Conservation (phyloP, 2,888 invertebrate species). For the Microchrysa polita region DNA sequence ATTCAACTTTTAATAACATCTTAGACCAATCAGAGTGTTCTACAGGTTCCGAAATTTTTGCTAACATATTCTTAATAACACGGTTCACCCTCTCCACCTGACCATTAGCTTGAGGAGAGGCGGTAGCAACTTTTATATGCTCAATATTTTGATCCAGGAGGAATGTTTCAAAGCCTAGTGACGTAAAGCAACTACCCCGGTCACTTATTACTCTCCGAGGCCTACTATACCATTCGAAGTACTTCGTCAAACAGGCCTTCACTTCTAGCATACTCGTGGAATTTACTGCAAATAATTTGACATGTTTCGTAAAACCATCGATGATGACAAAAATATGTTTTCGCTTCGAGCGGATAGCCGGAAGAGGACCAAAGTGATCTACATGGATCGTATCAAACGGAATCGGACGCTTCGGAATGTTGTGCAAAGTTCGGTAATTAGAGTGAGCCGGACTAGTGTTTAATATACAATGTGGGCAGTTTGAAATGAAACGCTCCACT, state of each 20-base stretch:
- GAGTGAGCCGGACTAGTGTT: constrained; percentile 29
- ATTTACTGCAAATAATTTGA: constrained; percentile 14
- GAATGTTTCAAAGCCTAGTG: constrained; percentile 46
- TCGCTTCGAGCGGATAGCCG: constrained; percentile 36
- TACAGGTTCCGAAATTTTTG: too few relatives aligned
- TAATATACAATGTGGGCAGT: constrained; percentile 47
- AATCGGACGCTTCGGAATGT: constrained; percentile 52
- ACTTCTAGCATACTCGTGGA: constrained; percentile 49
- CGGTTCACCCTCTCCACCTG: constrained; percentile 51
- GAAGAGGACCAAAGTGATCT: constrained; percentile 29
- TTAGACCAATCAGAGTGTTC: too few relatives aligned
- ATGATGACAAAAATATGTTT: constrained; percentile 4
- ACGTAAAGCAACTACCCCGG: constrained; percentile 42
- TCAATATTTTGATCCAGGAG: constrained; percentile 49
- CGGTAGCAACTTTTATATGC: constrained; percentile 54
- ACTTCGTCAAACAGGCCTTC: constrained; percentile 8
- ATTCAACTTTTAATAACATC: too few relatives aligned
- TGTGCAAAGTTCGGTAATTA: constrained; percentile 52
- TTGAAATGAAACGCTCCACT: constrained; percentile 47
- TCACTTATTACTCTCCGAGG: constrained; percentile 29
- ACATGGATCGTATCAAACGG: constrained; percentile 51
- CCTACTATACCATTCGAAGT: constrained; percentile 19
- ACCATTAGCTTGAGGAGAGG: constrained; percentile 55
- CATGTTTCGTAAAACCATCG: constrained; percentile 42
- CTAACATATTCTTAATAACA: constrained; percentile 8